Evolutionary conservation across 2,888 invertebrate genomes (phyloP).

Genomic region (Drosophila merina): DNA sequence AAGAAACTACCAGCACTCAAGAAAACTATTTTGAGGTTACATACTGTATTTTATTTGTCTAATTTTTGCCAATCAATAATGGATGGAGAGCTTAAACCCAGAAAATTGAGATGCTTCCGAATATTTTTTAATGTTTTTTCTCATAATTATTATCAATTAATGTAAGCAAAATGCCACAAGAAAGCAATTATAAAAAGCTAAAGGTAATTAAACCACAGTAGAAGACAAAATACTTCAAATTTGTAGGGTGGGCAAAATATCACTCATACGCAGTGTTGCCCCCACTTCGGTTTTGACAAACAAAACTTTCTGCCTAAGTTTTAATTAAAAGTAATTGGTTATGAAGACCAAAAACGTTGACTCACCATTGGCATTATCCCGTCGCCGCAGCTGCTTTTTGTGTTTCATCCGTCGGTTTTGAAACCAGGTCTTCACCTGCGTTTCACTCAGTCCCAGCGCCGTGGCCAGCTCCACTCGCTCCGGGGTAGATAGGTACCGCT

Average conservation of each 20-base stretch:
- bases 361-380: conserved; percentile 83
- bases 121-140: background rate
- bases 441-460: conserved; percentile 96
- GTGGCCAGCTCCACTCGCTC: conserved; percentile 97
- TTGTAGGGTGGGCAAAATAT: background rate
- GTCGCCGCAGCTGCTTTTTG: conserved; percentile 91
- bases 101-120: background rate
- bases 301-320: no score
- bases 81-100: background rate
- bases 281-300: background rate
- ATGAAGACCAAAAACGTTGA: conserved; percentile 5
- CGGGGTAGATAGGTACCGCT: conserved; percentile 96
- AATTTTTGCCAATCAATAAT: no score
- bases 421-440: conserved; percentile 99
- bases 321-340: no score
- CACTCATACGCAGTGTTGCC: background rate
- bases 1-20: conserved; percentile 44
- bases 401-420: conserved; percentile 99
- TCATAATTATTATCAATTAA: background rate
- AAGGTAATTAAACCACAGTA: no score
- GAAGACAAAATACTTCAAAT: no score
- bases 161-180: no score
- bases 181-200: no score
- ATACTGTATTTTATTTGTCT: background rate
- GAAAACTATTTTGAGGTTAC: conserved; percentile 7